Evolutionary conservation across 1,140 invertebrate genomes (phyloP), one percentile per base, ranked within the genome.

Genomic region (Megathymus violae): DNA sequence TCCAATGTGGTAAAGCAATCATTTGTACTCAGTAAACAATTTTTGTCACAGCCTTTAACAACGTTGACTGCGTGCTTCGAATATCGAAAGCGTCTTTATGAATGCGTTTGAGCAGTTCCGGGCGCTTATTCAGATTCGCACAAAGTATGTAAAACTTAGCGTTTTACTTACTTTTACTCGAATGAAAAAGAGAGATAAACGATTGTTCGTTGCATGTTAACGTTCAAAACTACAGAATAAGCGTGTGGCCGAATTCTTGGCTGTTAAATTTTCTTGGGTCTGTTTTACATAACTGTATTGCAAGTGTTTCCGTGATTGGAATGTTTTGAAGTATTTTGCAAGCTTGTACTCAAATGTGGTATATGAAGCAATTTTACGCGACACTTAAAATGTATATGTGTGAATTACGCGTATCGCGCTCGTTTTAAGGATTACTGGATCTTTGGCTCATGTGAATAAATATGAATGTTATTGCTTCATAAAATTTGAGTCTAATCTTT

Each of bases 221-320:
- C 34, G 15, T 10, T 25, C 11, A 5, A 40, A 41, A 11, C 5
- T 43, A n/a, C 52, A 58, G 52, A 58, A 58, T 58, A 58, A 44
- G 52, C 31, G n/a, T 19, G 25, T 40, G 52, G 5, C 52, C 52
- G 41, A 19, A 44, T 17, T n/a, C 9, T n/a, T n/a, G 38, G 19
- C 14, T 34, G 14, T 40, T 27, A 46, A 58, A 58, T 58, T 43
- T 58, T 15, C 17, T 10, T 17, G n/a, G n/a, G 54, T 44, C n/a
- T 40, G 40, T 58, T 58, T 58, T 58, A 58, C 54, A 58, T 58
- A 58, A 58, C 54, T 58, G 54, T 58, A 44, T 58, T 58, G 52
- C 43, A 44, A 44, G 25, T 17, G 22, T 58, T 58, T 58, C 52
- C 52, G 52, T 58, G 52, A 58, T 58, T 40, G 25, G 40, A 40